These are phyloP conservation scores for Cecidostiba fungosa DNA, from an alignment of 2,888 invertebrate species.

Conservation along the genomic window DNA sequence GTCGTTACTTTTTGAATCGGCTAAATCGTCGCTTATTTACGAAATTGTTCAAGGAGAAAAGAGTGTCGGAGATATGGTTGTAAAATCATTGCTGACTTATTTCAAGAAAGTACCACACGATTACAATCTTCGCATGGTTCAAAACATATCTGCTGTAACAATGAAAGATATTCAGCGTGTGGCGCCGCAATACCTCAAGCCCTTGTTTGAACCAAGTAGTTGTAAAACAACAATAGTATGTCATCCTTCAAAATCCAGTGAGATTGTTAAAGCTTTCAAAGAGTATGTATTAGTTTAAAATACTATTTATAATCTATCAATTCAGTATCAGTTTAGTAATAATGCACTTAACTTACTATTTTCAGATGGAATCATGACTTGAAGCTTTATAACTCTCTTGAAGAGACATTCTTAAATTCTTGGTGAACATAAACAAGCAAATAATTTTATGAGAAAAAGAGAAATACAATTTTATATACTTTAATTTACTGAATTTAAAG, in stretches of 20 bases:
- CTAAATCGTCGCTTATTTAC: constrained; percentile 92
- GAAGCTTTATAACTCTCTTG: constrained; percentile 83
- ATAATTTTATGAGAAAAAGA: neutral
- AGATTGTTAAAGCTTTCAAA: constrained; percentile 85
- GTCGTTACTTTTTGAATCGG: constrained; percentile 88
- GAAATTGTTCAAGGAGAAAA: constrained; percentile 92
- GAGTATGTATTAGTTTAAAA: constrained; percentile 81
- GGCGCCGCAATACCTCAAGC: constrained; percentile 86
- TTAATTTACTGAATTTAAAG: neutral
- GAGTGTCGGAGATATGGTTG: constrained; percentile 88
- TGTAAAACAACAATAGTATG: constrained; percentile 88
- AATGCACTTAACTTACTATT: constrained; percentile 3
- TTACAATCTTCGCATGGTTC: constrained; percentile 87
- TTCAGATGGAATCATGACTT: constrained; percentile 84
- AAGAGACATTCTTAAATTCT: constrained; percentile 84
- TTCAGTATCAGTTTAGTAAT: constrained; percentile 26
- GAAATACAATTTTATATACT: neutral
- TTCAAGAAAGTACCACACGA: constrained; percentile 85
- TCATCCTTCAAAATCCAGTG: constrained; percentile 88
- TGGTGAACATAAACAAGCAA: constrained; percentile 71
- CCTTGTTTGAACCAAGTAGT: constrained; percentile 84
- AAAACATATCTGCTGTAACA: constrained; percentile 85
- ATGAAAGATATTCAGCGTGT: constrained; percentile 85
- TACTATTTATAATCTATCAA: neutral
- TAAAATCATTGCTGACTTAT: constrained; percentile 87